Evolutionary conservation across 2,888 invertebrate genomes (phyloP).

Genomic region (Drosophila dives): DNA sequence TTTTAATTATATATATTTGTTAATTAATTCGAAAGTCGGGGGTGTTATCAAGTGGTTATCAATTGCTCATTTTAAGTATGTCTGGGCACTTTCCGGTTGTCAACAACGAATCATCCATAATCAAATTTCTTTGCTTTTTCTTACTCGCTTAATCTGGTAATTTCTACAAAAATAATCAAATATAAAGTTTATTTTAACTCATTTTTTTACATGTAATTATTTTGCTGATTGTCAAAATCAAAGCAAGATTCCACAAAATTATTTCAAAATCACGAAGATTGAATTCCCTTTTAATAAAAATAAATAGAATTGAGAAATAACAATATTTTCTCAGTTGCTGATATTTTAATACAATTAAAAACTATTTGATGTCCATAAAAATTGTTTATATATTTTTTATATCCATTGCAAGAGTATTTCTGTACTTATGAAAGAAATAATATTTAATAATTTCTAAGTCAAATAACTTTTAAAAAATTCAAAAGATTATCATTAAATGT

Average conservation of each 20-base stretch:
- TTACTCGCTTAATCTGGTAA: not conserved
- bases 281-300: conserved; percentile 1
- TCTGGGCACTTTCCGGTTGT: conserved; percentile 75
- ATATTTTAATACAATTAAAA: not conserved
- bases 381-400: not conserved
- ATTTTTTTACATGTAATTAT: not conserved
- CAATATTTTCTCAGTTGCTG: accelerated
- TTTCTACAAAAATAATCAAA: not conserved
- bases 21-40: conserved; percentile 67
- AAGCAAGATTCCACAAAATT: not conserved
- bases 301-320: too few species aligned
- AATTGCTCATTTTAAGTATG: conserved; percentile 51
- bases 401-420: conserved; percentile 11
- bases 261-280: not conserved
- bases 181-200: conserved; percentile 16
- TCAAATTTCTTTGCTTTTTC: conserved; percentile 37
- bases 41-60: conserved; percentile 78
- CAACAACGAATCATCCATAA: conserved; percentile 63
- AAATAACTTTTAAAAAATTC: too few species aligned
- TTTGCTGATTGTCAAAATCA: not conserved
- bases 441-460: not conserved
- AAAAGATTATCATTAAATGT: not conserved
- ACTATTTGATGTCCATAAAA: not conserved
- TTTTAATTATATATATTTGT: conserved; percentile 42
- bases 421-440: not conserved